Evolutionary conservation across 1,140 invertebrate genomes (phyloP).

Genomic region (Hyles vespertilio): DNA sequence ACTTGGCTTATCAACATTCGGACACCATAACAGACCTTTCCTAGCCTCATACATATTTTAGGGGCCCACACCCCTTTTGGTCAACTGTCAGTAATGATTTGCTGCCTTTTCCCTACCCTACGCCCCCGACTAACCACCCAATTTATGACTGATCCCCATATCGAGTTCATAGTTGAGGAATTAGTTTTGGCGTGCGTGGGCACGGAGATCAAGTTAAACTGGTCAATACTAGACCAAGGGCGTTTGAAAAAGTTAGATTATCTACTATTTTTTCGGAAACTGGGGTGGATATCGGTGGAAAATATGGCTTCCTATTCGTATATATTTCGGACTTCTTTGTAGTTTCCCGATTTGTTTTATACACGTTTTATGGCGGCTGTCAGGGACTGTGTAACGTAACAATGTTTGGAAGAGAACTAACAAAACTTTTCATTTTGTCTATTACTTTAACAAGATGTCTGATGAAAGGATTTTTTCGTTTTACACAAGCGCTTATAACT

Average conservation of each 20-base stretch:
- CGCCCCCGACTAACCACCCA: conserved; percentile 49
- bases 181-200: not conserved
- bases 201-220: conserved; percentile 28
- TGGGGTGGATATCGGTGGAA: conserved; percentile 62
- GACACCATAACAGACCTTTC: conserved; percentile 73
- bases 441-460: no score
- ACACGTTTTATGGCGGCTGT: not conserved
- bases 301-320: conserved; percentile 72
- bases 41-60: conserved; percentile 74
- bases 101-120: conserved; percentile 56
- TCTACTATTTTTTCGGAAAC: conserved; percentile 64
- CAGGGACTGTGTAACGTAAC: not conserved
- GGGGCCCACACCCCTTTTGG: conserved; percentile 61
- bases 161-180: not conserved
- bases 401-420: not conserved
- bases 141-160: conserved; percentile 6
- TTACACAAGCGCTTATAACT: no score
- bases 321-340: conserved; percentile 32
- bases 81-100: conserved; percentile 75
- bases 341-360: conserved; percentile 3
- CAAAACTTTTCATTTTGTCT: no score
- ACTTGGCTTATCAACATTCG: conserved; percentile 74
- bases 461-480: no score
- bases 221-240: conserved; percentile 49
- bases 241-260: conserved; percentile 72